Evolutionary conservation across 2,797 vertebrate species (phyloP).

Genomic region (Halcyon chelicuti): DNA sequence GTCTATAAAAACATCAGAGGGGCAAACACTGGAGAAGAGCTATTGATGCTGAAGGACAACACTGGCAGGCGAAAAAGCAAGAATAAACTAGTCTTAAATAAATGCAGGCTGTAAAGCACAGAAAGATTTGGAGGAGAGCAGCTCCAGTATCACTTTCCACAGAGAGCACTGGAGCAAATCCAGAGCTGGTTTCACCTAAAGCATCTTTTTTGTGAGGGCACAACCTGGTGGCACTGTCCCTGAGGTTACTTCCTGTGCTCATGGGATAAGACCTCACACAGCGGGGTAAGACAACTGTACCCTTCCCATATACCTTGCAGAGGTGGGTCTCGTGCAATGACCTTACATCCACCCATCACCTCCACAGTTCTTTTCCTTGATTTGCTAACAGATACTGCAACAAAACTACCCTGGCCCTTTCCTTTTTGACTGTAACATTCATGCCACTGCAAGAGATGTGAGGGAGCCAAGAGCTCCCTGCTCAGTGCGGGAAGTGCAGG

Average conservation of each 20-base stretch:
- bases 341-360: neutral
- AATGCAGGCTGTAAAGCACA: conserved; percentile 23
- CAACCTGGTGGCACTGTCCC: rapidly evolving
- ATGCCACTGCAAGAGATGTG: neutral
- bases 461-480: neutral
- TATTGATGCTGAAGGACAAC: conserved; percentile 53
- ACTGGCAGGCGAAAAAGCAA: conserved; percentile 42
- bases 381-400: neutral
- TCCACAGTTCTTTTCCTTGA: neutral
- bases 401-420: neutral
- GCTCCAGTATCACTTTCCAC: neutral
- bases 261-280: no score
- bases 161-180: neutral
- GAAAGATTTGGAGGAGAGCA: conserved; percentile 25
- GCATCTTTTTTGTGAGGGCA: neutral
- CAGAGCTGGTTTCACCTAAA: neutral
- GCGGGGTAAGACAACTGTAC: rapidly evolving
- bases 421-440: neutral
- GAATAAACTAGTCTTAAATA: conserved; percentile 46
- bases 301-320: neutral
- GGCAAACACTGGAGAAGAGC: conserved; percentile 48
- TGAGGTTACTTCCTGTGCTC: rapidly evolving
- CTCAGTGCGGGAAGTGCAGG: rapidly evolving
- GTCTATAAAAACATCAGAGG: conserved; percentile 37
- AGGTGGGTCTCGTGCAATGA: neutral